Conservation (phyloP, 1,140 invertebrate species). For the Leptopilina clavipes region DNA sequence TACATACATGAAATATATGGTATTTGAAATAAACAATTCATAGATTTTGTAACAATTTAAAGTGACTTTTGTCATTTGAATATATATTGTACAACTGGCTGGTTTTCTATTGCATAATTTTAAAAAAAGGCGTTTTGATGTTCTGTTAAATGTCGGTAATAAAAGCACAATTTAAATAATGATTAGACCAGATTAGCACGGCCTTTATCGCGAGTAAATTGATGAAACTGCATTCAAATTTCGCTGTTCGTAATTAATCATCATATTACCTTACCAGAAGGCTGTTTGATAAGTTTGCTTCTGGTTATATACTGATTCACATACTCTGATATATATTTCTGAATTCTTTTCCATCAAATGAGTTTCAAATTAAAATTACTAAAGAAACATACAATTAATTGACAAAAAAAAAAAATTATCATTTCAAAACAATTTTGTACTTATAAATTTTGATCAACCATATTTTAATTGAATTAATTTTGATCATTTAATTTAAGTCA, state of each 20-base stretch:
- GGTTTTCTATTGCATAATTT: background rate
- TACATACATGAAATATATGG: background rate
- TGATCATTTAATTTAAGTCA: background rate
- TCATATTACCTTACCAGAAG: background rate
- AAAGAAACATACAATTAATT: too few species aligned
- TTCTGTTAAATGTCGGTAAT: conserved; percentile 13
- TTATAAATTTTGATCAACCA: too few species aligned
- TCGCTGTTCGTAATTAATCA: conserved; percentile 10
- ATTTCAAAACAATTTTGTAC: too few species aligned
- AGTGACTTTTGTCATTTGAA: background rate
- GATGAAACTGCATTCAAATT: conserved; percentile 2
- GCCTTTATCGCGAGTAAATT: background rate
- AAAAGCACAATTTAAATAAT: conserved; percentile 24
- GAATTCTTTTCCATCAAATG: too few species aligned
- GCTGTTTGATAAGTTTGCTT: background rate
- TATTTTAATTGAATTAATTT: too few species aligned
- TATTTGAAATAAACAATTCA: background rate
- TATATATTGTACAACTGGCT: background rate
- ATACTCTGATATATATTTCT: background rate
- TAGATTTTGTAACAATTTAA: background rate
- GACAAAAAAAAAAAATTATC: too few species aligned
- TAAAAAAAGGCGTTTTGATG: conserved; percentile 9
- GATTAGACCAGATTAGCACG: background rate
- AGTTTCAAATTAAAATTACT: too few species aligned
- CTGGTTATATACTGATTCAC: background rate